phyloP scores from a whole-genome alignment of 1,140 invertebrate genomes.

The Zaprionus davidi region DNA sequence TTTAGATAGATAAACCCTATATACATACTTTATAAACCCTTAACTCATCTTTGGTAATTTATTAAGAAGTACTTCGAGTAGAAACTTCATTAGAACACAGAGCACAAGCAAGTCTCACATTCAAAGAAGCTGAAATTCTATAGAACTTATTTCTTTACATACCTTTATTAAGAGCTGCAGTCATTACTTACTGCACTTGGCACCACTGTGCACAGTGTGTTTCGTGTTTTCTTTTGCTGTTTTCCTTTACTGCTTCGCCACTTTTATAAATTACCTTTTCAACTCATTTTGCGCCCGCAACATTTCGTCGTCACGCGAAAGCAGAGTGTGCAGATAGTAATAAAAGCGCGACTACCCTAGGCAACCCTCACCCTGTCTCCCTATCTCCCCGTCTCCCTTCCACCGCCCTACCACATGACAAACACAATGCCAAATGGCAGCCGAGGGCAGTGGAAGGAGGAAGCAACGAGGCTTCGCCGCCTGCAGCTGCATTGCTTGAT shows the following conservation, averaged over 20 bases:
- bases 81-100: not conserved
- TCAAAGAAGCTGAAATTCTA: not conserved
- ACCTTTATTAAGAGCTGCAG: not conserved
- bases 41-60: no score
- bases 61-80: not conserved
- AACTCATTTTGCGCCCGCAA: slow-evolving; percentile 48
- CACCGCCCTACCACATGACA: not conserved
- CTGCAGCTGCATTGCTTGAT: slow-evolving; percentile 29
- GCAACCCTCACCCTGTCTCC: not conserved
- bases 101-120: not conserved
- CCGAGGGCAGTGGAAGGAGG: slow-evolving; percentile 7
- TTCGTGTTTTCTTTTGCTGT: not conserved
- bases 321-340: slow-evolving; percentile 10
- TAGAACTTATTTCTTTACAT: not conserved
- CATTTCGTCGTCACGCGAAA: slow-evolving; percentile 37
- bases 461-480: not conserved
- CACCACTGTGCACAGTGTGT: slow-evolving; percentile 29
- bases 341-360: not conserved
- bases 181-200: slow-evolving; percentile 36
- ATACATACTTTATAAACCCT: no score
- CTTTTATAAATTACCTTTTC: slow-evolving; percentile 63
- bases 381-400: not conserved
- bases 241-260: slow-evolving; percentile 13
- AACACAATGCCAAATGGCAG: slow-evolving; percentile 42
- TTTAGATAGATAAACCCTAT: no score